Evolutionary conservation across 2,888 invertebrate species (phyloP).

Genomic region (Eumacrocentrus americanus): DNA sequence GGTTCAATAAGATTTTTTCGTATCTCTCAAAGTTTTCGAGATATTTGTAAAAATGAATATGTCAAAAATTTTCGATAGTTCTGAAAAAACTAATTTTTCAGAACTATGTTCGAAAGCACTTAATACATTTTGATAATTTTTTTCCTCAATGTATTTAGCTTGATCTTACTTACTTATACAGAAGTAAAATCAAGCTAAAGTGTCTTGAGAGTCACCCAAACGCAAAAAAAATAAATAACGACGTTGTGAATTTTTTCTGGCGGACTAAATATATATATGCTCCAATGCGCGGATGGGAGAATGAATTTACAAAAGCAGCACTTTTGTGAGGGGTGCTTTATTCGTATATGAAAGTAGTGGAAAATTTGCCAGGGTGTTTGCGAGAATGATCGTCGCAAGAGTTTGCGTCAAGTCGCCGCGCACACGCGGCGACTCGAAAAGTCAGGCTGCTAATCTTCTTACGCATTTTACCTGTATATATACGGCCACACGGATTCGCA

Average conservation of each 20-base stretch:
- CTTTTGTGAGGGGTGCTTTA: not conserved
- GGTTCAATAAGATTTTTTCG: too few species aligned
- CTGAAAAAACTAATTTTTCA: too few species aligned
- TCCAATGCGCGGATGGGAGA: not conserved
- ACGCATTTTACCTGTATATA: conserved; percentile 28
- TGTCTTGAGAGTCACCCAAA: too few species aligned
- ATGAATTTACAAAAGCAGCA: conserved; percentile 1
- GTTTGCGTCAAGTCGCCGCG: not conserved
- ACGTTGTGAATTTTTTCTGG: conserved; percentile 6
- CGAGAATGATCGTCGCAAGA: conserved; percentile 10
- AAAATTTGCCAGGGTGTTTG: conserved; percentile 13
- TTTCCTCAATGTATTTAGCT: too few species aligned
- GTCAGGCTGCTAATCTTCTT: conserved; percentile 32
- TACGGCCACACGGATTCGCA: conserved; percentile 16
- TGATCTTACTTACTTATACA: too few species aligned
- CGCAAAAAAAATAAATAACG: too few species aligned
- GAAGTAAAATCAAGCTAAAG: too few species aligned
- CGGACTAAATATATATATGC: not conserved
- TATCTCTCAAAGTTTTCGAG: too few species aligned
- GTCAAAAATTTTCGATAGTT: too few species aligned
- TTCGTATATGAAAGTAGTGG: conserved; percentile 1
- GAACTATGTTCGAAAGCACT: too few species aligned
- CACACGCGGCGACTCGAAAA: conserved; percentile 5
- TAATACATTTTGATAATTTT: too few species aligned
- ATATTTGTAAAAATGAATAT: too few species aligned